phyloP scores from a whole-genome alignment of 2,888 invertebrate species.

The Drosophila gaucha region DNA sequence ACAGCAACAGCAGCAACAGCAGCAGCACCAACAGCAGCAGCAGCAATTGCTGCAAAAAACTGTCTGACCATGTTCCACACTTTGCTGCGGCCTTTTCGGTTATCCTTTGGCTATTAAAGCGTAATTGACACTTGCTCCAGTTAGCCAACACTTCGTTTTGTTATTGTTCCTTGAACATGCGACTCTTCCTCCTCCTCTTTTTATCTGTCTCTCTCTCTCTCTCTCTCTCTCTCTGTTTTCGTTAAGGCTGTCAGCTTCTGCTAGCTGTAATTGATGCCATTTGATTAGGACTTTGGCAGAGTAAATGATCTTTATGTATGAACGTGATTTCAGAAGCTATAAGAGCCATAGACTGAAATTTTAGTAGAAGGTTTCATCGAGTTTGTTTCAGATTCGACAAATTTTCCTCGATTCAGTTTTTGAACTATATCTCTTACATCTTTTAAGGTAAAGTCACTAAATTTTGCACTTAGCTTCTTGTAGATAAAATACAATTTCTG shows the following conservation, averaged over 20 bases:
- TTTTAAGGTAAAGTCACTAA: too few species aligned
- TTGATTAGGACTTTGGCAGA: conserved; percentile 2
- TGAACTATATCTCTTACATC: too few species aligned
- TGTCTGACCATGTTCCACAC: conserved; percentile 65
- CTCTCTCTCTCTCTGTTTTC: background rate
- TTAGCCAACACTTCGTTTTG: conserved; percentile 32
- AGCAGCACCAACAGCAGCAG: background rate
- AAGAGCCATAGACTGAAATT: too few species aligned
- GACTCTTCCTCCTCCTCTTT: background rate
- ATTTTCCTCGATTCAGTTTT: too few species aligned
- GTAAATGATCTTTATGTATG: background rate
- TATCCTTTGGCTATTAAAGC: conserved; percentile 77
- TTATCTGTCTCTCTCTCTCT: background rate
- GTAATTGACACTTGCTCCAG: conserved; percentile 75
- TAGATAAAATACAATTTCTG: too few species aligned
- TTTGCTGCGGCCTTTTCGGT: conserved; percentile 78
- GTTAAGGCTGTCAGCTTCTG: conserved; percentile 6
- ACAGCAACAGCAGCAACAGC: conserved; percentile 8
- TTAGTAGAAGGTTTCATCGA: too few species aligned
- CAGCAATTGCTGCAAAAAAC: conserved; percentile 21
- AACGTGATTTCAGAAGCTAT: too few species aligned
- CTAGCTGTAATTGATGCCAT: conserved; percentile 20
- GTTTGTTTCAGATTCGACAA: too few species aligned
- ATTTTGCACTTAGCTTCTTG: too few species aligned
- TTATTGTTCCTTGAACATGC: conserved; percentile 23